Evolutionary conservation across 2,113 vertebrate genomes (phyloP), one percentile per base, ranked within the genome.

Genomic region (Tachysurus fulvidraco): DNA sequence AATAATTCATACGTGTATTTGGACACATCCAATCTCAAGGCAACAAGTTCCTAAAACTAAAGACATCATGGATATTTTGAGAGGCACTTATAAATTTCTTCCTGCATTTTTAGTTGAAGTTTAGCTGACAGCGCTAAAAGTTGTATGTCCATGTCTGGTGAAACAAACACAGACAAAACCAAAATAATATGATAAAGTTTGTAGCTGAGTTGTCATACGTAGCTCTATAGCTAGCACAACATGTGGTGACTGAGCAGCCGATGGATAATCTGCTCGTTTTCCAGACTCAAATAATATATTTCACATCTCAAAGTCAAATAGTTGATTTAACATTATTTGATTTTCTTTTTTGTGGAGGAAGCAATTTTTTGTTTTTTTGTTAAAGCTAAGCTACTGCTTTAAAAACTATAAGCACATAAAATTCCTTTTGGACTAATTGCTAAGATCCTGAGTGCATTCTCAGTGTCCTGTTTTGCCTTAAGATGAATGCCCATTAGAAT

Each of bases 81-180:
- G 76, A 79, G 50, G 3, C 76, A 79, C 50, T 79, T 57, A 55
- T 79, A 55, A 28, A 79, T n/a, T 30, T 79, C n/a, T 30, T 55
- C 16, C 16, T 19, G n/a, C 19, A 10, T 28, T 14, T 28, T 78
- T 30, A 78, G 21, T 3, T 46, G 44, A 76, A 25, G 44, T 55
- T 55, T 78, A 19, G 76, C 50, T 79, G 76, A 55, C 52, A 79
- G 52, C 13, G 10, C 52, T 30, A 79, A 79, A 78, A 79, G n/a
- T 55, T 16, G 44, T 50, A 6, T 55, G n/a, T 79, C 14, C 13
- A 30, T 11, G 52, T 10, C n/a, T 17, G 30, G 4, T 30, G 50
- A 19, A 78, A 78, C n/a, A 10, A 55, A 55, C 25, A 19, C 76
- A 55, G 76, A 55, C 19, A 46, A 73, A 76, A 50, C 11, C 12